Evolutionary conservation across 2,888 invertebrate species (phyloP).

Genomic region (Cheiracanthium punctorium): DNA sequence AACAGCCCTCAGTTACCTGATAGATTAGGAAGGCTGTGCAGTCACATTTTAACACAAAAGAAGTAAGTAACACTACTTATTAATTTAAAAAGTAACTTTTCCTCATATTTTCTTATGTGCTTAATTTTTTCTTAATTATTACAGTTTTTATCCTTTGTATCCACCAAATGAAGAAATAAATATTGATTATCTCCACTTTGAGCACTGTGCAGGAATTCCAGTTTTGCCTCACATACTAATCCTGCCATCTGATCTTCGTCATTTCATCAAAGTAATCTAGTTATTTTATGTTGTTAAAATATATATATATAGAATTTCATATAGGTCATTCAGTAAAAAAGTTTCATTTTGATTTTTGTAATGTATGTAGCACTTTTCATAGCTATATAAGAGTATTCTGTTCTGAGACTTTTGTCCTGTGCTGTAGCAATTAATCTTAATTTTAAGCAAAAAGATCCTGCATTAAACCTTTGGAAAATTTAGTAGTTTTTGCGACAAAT

Average conservation of each 20-base stretch:
- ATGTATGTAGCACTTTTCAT: not conserved
- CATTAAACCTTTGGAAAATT: no score
- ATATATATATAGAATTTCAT: no score
- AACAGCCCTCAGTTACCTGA: slow-evolving; percentile 78
- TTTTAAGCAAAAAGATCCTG: no score
- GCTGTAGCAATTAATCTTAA: no score
- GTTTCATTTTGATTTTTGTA: not conserved
- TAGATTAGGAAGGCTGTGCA: slow-evolving; percentile 84
- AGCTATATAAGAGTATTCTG: not conserved
- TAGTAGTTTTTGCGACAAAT: no score
- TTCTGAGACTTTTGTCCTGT: not conserved
- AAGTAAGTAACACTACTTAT: slow-evolving; percentile 75
- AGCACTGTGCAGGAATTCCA: slow-evolving; percentile 83
- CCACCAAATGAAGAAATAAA: slow-evolving; percentile 83
- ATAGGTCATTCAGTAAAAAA: no score
- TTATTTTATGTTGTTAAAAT: not conserved
- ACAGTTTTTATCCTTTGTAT: slow-evolving; percentile 86
- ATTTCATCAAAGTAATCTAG: slow-evolving; percentile 85
- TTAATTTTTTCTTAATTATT: slow-evolving; percentile 53
- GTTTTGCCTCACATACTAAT: slow-evolving; percentile 87
- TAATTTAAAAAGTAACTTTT: not conserved
- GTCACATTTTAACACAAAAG: slow-evolving; percentile 86
- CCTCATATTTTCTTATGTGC: no score
- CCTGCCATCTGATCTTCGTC: slow-evolving; percentile 88
- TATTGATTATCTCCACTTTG: slow-evolving; percentile 84